Base-by-base conservation (phyloP, 2,797 vertebrate species). In the Channallabes apus region DNA sequence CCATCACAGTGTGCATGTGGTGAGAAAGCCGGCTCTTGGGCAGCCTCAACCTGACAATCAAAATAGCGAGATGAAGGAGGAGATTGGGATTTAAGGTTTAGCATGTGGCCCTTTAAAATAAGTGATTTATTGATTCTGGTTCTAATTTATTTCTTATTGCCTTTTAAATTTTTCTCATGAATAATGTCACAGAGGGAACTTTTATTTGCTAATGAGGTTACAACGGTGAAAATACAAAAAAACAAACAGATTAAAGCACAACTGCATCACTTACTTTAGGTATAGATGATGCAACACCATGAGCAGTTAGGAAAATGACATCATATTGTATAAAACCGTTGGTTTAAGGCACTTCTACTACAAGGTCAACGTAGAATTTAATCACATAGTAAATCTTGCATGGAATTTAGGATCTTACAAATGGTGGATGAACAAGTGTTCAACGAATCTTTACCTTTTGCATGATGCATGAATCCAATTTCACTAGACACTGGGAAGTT, bases 31-130 rank as follows among this genome's bases (percentile, higher is more conserved):
- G 29, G 83, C 54, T 85, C 35, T 80, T 56, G 56, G 20, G 27
- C 54, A 58, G 18, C 76, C 72, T 80, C 75, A 84, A 20, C 71
- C 68, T 71, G 27, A 11, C 32, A 79, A 84, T 87, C 46, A 38
- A 68, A 64, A 76, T 20, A 61, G 11, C 32, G 46, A 75, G 17
- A 64, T 24, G 41, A 78, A 24, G 61, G 79, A 83, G 83, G 79
- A 83, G 83, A 87, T 9, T 85, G 69, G 62, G 54, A 61, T 84
- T 86, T 61, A 62, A 76, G 80, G 61, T 86, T 51, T 79, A 54
- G 46, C 32, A 24, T 4, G 4, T 51, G n/a, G 24, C 4, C 3
- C 24, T 65, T 41, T 27, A 46, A 65, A 41, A 12, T 9, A 27
- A 62, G 24, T 27, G 7, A 64, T 46, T n/a, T 9, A 18, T 2